Evolutionary conservation across 2,113 vertebrate species (phyloP).

Genomic region (Semnornis frantzii): DNA sequence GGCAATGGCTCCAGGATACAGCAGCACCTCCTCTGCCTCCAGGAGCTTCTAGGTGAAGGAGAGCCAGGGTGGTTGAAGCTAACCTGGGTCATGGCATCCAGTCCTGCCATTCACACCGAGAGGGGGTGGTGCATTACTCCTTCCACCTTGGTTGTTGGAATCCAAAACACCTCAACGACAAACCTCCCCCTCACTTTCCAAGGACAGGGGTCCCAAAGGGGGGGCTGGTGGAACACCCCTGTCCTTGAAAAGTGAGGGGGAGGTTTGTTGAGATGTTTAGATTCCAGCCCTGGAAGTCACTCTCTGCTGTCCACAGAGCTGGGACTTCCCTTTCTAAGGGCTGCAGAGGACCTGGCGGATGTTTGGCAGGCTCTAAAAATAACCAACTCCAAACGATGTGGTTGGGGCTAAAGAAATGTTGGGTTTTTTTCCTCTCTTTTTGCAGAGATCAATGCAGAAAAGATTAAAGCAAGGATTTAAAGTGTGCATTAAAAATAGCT

Average conservation of each 20-base stretch:
- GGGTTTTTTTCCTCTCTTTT: neutral
- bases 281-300: neutral
- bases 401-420: neutral
- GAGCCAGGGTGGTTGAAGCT: neutral
- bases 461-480: neutral
- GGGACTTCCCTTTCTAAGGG: neutral
- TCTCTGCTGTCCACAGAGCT: neutral
- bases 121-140: neutral
- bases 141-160: neutral
- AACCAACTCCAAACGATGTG: neutral
- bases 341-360: neutral
- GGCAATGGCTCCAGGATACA: neutral
- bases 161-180: neutral
- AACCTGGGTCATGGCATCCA: neutral
- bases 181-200: neutral
- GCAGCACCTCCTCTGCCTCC: neutral
- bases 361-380: constrained; percentile 46
- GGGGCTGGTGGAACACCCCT: too few species aligned
- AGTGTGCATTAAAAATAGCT: constrained; percentile 22
- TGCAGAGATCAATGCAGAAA: neutral
- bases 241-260: too few species aligned
- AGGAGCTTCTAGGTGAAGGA: neutral
- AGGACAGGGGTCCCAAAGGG: neutral
- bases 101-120: fast-evolving
- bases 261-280: too few species aligned